Base-by-base conservation (phyloP, 2,797 vertebrate species). In the Denticeps clupeoides region DNA sequence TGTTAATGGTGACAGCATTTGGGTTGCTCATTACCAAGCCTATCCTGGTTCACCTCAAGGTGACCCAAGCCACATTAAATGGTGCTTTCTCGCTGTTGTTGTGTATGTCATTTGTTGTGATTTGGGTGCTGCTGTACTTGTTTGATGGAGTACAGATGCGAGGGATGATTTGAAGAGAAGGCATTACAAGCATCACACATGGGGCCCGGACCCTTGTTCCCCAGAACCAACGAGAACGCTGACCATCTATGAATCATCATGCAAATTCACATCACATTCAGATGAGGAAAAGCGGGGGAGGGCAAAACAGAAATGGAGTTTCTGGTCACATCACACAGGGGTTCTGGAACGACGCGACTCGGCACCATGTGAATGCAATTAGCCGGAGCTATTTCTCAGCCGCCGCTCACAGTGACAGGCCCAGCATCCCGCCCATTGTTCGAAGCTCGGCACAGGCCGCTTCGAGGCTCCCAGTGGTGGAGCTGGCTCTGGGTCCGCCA, bases 331-430 rank as follows among this genome's bases (percentile, higher is more conserved):
- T 56, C 27, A 16, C 41, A 49, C 12, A 1, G 9, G 27, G 11
- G 0, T 8, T 58, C 63, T 35, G 50, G 44, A 53, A 45, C 45
- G 51, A 59, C 50, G 29, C 45, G 47, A 53, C 31, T 11, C 45
- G 33, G 53, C 19, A 49, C 55, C 77, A 61, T 42, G 33, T 63
- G 60, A 56, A 51, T 31, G n/a, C 37, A 51, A 41, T 58, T 49
- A 47, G 56, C 54, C 59, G 19, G 8, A 38, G 35, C 8, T 33
- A 25, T 24, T 24, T 25, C 24, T 25, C 24, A 37, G 54, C 45
- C 26, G 46, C 33, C 10, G 24, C 38, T 55, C 41, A 41, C 42
- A 58, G 26, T 24, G 40, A 53, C 55, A 21, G 27, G 28, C 18
- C 9, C 18, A 18, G 11, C 18, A 35, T 18, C 18, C 35, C 6